Conservation (phyloP, 53 echinoderm and acorn worm genomes). For the Henricia sp. region DNA sequence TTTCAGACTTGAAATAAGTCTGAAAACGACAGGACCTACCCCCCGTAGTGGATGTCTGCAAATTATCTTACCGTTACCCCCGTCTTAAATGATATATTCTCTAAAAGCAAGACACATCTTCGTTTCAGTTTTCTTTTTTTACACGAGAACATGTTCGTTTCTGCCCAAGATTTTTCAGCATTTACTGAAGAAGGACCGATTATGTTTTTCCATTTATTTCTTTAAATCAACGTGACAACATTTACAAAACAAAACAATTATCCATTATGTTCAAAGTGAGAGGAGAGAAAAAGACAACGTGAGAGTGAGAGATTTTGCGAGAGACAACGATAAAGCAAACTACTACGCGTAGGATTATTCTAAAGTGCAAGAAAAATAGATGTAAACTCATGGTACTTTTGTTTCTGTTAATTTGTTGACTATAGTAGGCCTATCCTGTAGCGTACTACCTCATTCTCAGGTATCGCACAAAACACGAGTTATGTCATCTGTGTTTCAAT, state of each 20-base stretch:
- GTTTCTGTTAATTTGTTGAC: neutral
- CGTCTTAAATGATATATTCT: too few relatives aligned
- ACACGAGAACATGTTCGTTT: too few relatives aligned
- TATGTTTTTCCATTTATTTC: neutral
- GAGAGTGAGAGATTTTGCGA: neutral
- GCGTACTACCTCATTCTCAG: conserved; percentile 6
- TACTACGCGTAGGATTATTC: neutral
- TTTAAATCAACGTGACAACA: neutral
- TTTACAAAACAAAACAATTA: neutral
- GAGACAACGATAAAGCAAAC: neutral
- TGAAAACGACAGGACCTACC: too few relatives aligned
- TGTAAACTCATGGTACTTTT: neutral
- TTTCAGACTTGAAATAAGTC: too few relatives aligned
- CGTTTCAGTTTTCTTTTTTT: too few relatives aligned
- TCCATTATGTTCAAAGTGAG: neutral
- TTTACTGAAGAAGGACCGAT: too few relatives aligned
- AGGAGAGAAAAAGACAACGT: neutral
- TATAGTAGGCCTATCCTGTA: neutral
- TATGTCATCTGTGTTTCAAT: neutral
- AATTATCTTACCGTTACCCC: too few relatives aligned
- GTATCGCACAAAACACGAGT: neutral
- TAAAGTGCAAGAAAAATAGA: neutral
- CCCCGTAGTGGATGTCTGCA: too few relatives aligned
- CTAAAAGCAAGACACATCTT: too few relatives aligned
- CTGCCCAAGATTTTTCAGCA: too few relatives aligned